phyloP scores from a whole-genome alignment of 2,888 invertebrate species.

The Luffia ferchaultella region DNA sequence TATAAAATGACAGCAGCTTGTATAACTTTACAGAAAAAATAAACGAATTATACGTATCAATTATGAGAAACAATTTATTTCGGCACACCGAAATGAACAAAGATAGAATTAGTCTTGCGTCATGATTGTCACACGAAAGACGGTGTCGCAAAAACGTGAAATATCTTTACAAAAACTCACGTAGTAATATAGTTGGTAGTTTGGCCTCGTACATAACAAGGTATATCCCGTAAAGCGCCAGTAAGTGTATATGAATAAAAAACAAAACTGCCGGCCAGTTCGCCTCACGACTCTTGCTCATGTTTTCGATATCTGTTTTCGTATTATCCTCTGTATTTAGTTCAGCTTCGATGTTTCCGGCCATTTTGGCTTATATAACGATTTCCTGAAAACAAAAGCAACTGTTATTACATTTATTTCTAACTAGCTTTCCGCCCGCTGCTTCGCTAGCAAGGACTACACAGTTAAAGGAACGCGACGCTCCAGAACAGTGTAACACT shows the following conservation, averaged over 20 bases:
- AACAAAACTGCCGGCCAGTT: conserved; percentile 78
- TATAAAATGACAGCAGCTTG: no score
- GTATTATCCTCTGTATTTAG: no score
- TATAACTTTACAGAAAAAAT: no score
- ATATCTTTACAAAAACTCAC: conserved; percentile 60
- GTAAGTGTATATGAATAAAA: conserved; percentile 76
- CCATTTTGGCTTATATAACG: no score
- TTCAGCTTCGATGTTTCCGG: no score
- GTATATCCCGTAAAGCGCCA: conserved; percentile 72
- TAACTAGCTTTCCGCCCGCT: no score
- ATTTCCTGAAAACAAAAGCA: no score
- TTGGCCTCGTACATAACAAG: conserved; percentile 67
- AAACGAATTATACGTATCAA: neutral
- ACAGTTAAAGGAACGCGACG: no score
- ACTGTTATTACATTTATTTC: no score
- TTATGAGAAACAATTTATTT: neutral
- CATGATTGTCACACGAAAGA: neutral
- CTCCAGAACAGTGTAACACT: no score
- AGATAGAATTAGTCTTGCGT: neutral
- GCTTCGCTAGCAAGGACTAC: no score
- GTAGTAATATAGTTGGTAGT: conserved; percentile 68
- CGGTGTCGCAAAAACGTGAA: neutral
- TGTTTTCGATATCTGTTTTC: no score
- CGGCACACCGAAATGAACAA: neutral
- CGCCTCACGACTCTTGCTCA: conserved; percentile 65